Evolutionary conservation across 92 coral and sea anemone species (phyloP).

Genomic region (Zoanthus solanderi): DNA sequence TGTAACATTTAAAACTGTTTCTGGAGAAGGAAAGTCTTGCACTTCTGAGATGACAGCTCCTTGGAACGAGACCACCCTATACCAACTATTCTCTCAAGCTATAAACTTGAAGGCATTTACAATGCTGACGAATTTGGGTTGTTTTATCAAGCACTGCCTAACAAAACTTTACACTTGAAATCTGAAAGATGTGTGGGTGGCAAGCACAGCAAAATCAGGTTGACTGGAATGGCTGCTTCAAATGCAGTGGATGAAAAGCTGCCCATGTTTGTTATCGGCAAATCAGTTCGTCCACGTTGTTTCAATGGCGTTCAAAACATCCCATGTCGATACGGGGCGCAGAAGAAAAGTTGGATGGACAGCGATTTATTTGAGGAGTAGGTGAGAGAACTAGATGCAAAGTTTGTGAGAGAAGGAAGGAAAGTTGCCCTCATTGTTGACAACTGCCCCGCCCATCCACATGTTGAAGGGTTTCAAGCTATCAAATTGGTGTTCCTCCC

Average conservation of each 20-base stretch:
- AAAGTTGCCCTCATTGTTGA: conserved; percentile 30
- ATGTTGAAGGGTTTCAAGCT: conserved; percentile 8
- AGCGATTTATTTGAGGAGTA: conserved; percentile 39
- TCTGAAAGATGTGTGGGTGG: conserved; percentile 19
- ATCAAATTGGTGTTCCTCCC: conserved; percentile 11
- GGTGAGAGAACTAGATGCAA: conserved; percentile 1
- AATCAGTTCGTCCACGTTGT: conserved; percentile 37
- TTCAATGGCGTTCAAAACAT: conserved; percentile 60
- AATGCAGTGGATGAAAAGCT: conserved; percentile 53
- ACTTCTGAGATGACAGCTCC: conserved; percentile 25
- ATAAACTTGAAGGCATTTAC: conserved; percentile 9
- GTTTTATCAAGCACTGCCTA: conserved; percentile 15
- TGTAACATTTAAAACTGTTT: conserved; percentile 33
- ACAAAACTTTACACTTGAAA: conserved; percentile 13
- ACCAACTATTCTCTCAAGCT: background rate
- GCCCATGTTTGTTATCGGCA: conserved; percentile 31
- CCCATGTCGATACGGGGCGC: conserved; percentile 47
- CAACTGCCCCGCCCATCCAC: conserved; percentile 12
- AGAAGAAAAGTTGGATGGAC: conserved; percentile 32
- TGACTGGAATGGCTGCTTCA: conserved; percentile 33
- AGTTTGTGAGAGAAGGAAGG: conserved; percentile 47
- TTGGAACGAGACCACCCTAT: conserved; percentile 7
- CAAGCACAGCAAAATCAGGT: conserved; percentile 13
- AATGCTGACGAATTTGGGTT: conserved; percentile 12
- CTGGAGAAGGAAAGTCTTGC: conserved; percentile 34